A percentile compares a stretch with the other conserved stretches of the same genome.
phyloP scores from a whole-genome alignment of 2,797 vertebrate genomes.

The Bryconaethiops microstoma region DNA sequence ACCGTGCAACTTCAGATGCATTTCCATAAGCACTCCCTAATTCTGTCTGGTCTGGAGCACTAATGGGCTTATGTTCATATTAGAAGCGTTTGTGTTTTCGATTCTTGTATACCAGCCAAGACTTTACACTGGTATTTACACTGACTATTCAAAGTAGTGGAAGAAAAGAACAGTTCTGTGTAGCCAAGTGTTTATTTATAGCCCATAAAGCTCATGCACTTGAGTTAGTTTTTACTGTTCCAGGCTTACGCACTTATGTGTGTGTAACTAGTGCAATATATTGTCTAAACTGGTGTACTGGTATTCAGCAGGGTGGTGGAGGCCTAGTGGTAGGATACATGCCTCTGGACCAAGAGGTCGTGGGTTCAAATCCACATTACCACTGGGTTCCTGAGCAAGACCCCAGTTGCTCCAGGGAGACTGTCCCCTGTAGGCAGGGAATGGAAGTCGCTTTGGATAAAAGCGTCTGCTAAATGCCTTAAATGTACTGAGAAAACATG shows the following conservation, averaged over 20 bases:
- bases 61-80: not conserved
- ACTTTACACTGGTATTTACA: not conserved
- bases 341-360: too few species aligned
- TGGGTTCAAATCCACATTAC: too few species aligned
- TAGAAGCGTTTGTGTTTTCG: not conserved
- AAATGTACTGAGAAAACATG: too few species aligned
- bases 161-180: not conserved
- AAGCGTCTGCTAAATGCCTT: too few species aligned
- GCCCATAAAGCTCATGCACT: too few species aligned
- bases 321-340: too few species aligned
- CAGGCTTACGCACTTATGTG: not conserved
- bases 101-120: not conserved
- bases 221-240: not conserved
- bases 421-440: too few species aligned
- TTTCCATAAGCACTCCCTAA: not conserved
- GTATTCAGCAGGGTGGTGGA: too few species aligned
- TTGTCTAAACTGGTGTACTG: too few species aligned
- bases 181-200: not conserved
- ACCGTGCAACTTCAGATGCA: not conserved
- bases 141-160: not conserved
- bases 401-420: too few species aligned
- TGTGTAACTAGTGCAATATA: not conserved
- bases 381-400: too few species aligned
- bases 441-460: too few species aligned
- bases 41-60: not conserved